Percentiles rank a stretch among this genome's conserved stretches.
phyloP scores from a whole-genome alignment of 2,113 vertebrate genomes.

The human region GRCh38 chr6:140284001-140284500 shows the following conservation, averaged over 20 bases:
- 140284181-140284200: background rate
- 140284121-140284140: background rate
- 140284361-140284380: background rate
- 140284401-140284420: background rate
- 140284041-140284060: background rate
- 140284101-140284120: background rate
- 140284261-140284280: background rate
- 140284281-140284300: background rate
- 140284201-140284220: background rate
- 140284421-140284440: background rate
- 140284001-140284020: background rate
- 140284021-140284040: background rate
- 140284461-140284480: background rate
- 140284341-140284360: background rate
- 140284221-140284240: background rate
- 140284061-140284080: background rate
- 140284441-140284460: background rate
- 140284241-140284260: background rate
- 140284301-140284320: background rate
- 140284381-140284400: background rate
- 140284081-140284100: background rate
- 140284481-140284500: background rate
- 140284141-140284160: background rate
- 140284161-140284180: background rate
- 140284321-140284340: background rate